A percentile compares a stretch with the other conserved stretches of the same genome.
Conservation (phyloP, 37 sponge, comb jelly and placozoan genomes). For the Agelas oroides region DNA sequence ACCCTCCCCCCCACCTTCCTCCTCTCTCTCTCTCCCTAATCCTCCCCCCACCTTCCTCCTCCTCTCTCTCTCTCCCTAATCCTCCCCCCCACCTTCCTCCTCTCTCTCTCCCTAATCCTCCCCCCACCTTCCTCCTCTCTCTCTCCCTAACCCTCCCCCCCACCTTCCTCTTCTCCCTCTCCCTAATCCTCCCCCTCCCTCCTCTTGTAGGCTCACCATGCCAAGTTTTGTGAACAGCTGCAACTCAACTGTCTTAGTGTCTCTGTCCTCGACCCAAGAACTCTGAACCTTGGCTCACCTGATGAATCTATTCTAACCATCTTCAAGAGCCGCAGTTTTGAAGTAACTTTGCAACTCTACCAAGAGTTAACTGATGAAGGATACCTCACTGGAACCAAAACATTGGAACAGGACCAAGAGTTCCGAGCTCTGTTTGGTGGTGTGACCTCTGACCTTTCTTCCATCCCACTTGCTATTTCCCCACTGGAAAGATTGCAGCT, state of each 20-base stretch:
- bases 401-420: not conserved
- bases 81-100: no score
- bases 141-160: no score
- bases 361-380: not conserved
- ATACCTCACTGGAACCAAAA: not conserved
- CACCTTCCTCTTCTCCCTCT: no score
- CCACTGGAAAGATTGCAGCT: slow-evolving; percentile 23
- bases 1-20: no score
- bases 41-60: no score
- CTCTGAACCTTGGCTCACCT: not conserved
- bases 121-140: no score
- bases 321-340: slow-evolving; percentile 3
- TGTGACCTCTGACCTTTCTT: not conserved
- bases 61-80: not conserved
- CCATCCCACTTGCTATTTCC: not conserved
- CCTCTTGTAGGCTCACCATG: not conserved
- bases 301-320: not conserved
- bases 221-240: slow-evolving; percentile 15
- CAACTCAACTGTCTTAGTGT: not conserved
- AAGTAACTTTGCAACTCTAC: not conserved
- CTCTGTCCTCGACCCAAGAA: not conserved
- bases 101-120: no score
- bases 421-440: slow-evolving; percentile 6
- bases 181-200: no score
- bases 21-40: no score